These are phyloP conservation scores for Antennarius striatus DNA, from an alignment of 2,113 vertebrate genomes.

Conservation along the genomic window DNA sequence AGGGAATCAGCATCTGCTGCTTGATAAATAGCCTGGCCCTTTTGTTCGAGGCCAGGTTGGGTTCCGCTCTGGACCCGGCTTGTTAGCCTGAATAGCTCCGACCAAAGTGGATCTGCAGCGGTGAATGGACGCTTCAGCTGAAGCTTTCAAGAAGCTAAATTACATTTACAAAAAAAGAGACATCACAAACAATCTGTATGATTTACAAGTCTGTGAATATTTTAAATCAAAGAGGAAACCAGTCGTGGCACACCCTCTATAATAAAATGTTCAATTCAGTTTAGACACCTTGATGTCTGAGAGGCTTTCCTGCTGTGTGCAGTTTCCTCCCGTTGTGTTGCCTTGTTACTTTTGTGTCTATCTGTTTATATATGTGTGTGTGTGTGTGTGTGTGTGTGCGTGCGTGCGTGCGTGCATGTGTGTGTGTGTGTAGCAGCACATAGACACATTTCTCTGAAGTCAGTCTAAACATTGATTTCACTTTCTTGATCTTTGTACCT, in stretches of 20 bases:
- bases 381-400: conserved; percentile 54
- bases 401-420: conserved; percentile 11
- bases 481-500: conserved; percentile 68
- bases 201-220: conserved; percentile 12
- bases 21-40: conserved; percentile 80
- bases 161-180: conserved; percentile 6
- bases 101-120: conserved; percentile 36
- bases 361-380: conserved; percentile 56
- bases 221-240: neutral
- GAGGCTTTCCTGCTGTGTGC: conserved; percentile 57
- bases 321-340: conserved; percentile 50
- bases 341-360: conserved; percentile 60
- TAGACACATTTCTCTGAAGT: conserved; percentile 42
- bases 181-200: neutral
- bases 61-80: conserved; percentile 68
- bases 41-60: conserved; percentile 79
- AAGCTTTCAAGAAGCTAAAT: neutral
- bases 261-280: neutral
- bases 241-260: neutral
- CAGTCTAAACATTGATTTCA: conserved; percentile 62
- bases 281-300: conserved; percentile 34
- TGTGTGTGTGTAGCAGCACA: conserved; percentile 50
- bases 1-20: conserved; percentile 80
- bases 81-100: conserved; percentile 58
- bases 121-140: conserved; percentile 12